Conservation (phyloP, 2,797 vertebrate genomes). For the Hoplostethus mediterraneus region DNA sequence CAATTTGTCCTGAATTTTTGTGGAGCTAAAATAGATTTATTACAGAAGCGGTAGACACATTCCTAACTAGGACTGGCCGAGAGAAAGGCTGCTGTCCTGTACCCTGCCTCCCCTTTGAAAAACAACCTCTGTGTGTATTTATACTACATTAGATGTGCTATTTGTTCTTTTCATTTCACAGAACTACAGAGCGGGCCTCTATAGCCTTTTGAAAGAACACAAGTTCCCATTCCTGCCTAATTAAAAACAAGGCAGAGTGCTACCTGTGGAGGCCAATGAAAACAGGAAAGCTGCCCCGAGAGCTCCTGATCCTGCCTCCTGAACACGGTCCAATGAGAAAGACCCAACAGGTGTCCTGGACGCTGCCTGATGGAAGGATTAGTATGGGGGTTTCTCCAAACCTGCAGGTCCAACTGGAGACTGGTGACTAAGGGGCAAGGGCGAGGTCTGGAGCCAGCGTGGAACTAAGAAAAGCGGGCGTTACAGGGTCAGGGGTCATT, state of each 20-base stretch:
- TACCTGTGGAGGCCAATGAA: conserved; percentile 40
- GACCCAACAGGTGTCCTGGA: conserved; percentile 64
- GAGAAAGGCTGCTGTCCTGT: conserved; percentile 10
- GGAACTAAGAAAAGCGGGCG: conserved; percentile 44
- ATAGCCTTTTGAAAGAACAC: conserved; percentile 13
- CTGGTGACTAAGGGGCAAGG: conserved; percentile 21
- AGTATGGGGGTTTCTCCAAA: conserved; percentile 29
- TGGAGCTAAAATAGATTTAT: conserved; percentile 75
- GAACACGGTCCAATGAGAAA: conserved; percentile 35
- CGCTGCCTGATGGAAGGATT: conserved; percentile 23
- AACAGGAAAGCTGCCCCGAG: conserved; percentile 19
- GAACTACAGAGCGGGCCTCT: neutral
- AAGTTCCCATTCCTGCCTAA: neutral
- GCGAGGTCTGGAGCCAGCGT: conserved; percentile 9
- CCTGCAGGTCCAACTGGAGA: conserved; percentile 30
- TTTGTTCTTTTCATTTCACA: conserved; percentile 36
- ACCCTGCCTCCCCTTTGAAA: conserved; percentile 17
- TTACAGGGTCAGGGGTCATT: conserved; percentile 54
- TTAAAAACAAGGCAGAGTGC: conserved; percentile 19
- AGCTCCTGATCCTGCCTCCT: conserved; percentile 9
- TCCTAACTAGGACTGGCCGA: conserved; percentile 44
- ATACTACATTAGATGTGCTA: conserved; percentile 30
- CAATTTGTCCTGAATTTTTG: conserved; percentile 68
- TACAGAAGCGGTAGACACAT: conserved; percentile 56
- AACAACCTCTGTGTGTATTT: conserved; percentile 44